Base-by-base conservation (phyloP, 2,888 invertebrate species). In the Listrodromus nycthemerus region DNA sequence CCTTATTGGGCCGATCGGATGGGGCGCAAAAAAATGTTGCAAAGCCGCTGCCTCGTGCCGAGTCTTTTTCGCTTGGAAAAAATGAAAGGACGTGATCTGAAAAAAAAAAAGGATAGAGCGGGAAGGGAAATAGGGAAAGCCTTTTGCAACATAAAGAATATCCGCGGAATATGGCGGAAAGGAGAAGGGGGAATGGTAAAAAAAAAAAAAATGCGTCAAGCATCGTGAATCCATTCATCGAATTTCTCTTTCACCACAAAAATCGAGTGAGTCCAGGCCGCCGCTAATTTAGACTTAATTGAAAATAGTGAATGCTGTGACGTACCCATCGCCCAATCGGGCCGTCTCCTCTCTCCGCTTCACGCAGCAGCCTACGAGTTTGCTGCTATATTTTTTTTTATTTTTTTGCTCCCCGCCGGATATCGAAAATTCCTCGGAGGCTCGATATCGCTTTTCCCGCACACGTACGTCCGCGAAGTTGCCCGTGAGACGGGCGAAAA, bases 221-320 rank as follows among this genome's bases (percentile, higher is more conserved):
- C 65, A 79, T 48, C 70, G 74, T 71, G 55, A 48, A 79, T 58
- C 19, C 61, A 48, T 75, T 74, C 27, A 78, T 66, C 75, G 55
- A 82, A 78, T 82, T 74, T 69, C 61, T 82, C 65, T 65, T 74
- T 45, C 55, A 65, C 27, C 66, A 55, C 67, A 58, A 76, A 83
- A 76, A 83, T 74, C 66, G 65, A 50, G 50, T 33, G 52, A 67
- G 41, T 50, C 76, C 77, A 80, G 79, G 77, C 79, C 75, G 79
- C 79, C 77, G 76, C 86, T 89, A 89, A 90, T 90, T 88, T 87
- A 85, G 86, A 89, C 86, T 85, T 87, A 86, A 89, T 89, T 87
- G 87, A 89, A 89, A 85, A 85, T 84, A 83, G 88, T 87, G 87
- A 87, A 87, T 88, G 82, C 85, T 70, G 61, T 45, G 65, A 55